A percentile compares a stretch with the other conserved stretches of the same genome.
These are phyloP conservation scores for Coenonympha arcania DNA, from an alignment of 2,888 invertebrate genomes.

Conservation along the genomic window DNA sequence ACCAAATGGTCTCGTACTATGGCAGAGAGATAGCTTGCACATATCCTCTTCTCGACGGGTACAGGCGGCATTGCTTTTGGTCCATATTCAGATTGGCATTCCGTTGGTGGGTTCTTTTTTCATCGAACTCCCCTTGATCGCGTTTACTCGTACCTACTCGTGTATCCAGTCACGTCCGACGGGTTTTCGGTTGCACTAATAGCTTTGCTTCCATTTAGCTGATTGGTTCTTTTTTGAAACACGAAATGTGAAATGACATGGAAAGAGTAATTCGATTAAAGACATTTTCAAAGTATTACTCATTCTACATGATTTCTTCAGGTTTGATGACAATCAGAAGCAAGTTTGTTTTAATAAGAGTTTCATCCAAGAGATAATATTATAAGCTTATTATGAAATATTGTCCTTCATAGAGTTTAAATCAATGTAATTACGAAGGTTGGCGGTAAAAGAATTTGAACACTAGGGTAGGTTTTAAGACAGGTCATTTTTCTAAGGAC, in stretches of 20 bases:
- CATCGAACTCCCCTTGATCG: slow-evolving; percentile 21
- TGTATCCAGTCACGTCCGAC: slow-evolving; percentile 40
- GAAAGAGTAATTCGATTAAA: neutral
- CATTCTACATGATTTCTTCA: no score
- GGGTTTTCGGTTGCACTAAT: slow-evolving; percentile 36
- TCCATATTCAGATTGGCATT: slow-evolving; percentile 63
- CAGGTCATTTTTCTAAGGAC: no score
- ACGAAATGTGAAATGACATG: neutral
- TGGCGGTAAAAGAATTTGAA: no score
- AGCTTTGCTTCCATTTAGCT: slow-evolving; percentile 38
- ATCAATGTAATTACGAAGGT: no score
- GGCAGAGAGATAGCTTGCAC: neutral
- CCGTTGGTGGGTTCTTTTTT: slow-evolving; percentile 31
- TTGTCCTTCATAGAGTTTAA: no score
- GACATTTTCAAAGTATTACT: neutral
- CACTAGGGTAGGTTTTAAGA: no score
- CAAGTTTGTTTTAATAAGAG: no score
- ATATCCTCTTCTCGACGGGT: neutral
- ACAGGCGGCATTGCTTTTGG: neutral
- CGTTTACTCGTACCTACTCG: slow-evolving; percentile 36
- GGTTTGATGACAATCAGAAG: no score
- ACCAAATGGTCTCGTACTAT: neutral
- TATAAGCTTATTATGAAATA: no score
- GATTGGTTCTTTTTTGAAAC: slow-evolving; percentile 29
- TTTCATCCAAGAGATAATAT: no score